Conservation (phyloP, 2,888 invertebrate genomes). For the Subacronicta megacephala region DNA sequence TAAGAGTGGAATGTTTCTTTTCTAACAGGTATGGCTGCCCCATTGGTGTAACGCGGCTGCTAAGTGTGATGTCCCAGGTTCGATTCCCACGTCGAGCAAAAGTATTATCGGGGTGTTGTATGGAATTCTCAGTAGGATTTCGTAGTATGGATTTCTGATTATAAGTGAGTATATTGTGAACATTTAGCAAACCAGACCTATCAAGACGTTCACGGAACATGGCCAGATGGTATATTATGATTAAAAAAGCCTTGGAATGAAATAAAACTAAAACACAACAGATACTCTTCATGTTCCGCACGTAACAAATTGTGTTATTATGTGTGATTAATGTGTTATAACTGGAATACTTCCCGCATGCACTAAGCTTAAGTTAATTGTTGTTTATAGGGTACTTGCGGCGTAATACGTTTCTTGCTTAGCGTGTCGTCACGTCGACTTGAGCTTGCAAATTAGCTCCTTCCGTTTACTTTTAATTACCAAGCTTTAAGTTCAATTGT, state of each 20-base stretch:
- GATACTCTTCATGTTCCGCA: slow-evolving; percentile 3
- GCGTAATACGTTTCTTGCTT: slow-evolving; percentile 24
- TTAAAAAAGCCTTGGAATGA: not conserved
- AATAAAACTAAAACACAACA: not conserved
- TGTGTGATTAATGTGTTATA: slow-evolving; percentile 6
- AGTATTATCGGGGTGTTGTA: no score
- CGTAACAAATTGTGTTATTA: slow-evolving; percentile 18
- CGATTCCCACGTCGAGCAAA: no score
- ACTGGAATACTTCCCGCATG: slow-evolving; percentile 1
- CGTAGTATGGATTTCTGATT: no score
- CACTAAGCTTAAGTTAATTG: slow-evolving; percentile 4
- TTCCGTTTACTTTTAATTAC: slow-evolving; percentile 59
- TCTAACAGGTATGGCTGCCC: no score
- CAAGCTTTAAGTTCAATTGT: slow-evolving; percentile 38
- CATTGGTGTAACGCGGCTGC: no score
- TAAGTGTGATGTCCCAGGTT: no score
- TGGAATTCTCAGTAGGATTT: no score
- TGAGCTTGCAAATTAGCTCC: slow-evolving; percentile 41
- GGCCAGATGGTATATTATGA: not conserved
- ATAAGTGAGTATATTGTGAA: no score
- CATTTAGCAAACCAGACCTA: no score
- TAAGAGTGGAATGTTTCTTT: no score
- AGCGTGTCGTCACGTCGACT: slow-evolving; percentile 32
- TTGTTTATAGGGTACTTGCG: not conserved
- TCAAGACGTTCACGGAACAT: not conserved